Base-by-base conservation (phyloP, 2,797 vertebrate genomes). In the Oceanodroma leucorhoa region DNA sequence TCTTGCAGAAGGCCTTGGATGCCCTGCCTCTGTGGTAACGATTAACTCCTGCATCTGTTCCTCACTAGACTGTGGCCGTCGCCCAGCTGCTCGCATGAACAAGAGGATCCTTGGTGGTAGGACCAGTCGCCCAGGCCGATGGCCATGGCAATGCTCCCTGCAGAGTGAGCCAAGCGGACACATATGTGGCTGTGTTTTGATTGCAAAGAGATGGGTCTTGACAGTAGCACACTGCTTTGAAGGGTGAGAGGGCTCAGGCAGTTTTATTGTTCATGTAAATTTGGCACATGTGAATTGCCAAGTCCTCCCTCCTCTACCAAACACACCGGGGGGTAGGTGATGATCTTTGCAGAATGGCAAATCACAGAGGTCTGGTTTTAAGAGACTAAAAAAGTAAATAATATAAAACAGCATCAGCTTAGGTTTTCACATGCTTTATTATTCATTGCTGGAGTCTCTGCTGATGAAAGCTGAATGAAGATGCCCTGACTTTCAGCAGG, bases 81-180 rank as follows among this genome's bases (percentile, higher is more conserved):
- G 99, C 6, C 99, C 98, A 1, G 98, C 98, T 1, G 98, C 97
- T 18, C 98, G 98, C 45, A 97, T 99, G 98, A 98, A 88, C 94
- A 99, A 99, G 97, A 98, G 99, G 95, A 99, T 99, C 90, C 98
- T 99, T 2, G 99, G 99, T 0, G 99, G 99, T 3, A 97, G 99
- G 16, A 99, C 99, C 6, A 99, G 99, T 17, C 98, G 99, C 1
- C 98, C 97, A 1, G 99, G 99, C 29, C 98, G 99, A 10, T 99
- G 99, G 99, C 99, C 99, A 0, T 99, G 99, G 99, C 99, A 99
- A 89, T 99, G 99, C 93, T 99, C 99, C 12, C 98, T 99, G 93
- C 99, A 99, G 98, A 99, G 98, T 10, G 98, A 99, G 3, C 98
- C 98, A 50, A 99, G 99, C 3, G 99, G 99, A 5, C 99, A 99